phyloP scores from a whole-genome alignment of 64 coral and sea anemone species.

The Dendronephthya gigantea region DNA sequence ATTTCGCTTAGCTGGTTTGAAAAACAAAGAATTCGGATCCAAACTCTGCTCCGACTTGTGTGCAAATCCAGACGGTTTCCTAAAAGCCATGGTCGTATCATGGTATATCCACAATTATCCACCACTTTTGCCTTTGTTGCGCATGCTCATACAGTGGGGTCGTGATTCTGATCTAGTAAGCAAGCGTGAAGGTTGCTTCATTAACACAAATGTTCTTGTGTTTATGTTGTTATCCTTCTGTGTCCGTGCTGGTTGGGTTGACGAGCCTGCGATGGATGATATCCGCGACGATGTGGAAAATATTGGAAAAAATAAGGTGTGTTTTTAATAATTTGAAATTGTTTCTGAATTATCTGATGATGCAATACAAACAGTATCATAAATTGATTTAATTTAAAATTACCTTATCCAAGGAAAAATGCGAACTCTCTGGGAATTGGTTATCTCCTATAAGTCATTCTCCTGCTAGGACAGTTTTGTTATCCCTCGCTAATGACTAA shows the following conservation, averaged over 20 bases:
- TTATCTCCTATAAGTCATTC: too few species aligned
- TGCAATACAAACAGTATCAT: too few species aligned
- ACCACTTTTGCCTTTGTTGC: constrained; percentile 62
- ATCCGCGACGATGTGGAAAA: not conserved
- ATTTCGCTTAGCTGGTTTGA: not conserved
- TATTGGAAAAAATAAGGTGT: not conserved
- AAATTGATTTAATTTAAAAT: too few species aligned
- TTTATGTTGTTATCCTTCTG: constrained; percentile 68
- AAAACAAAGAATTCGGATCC: constrained; percentile 14
- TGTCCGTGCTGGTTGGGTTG: constrained; percentile 26
- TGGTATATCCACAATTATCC: constrained; percentile 63
- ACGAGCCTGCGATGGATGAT: not conserved
- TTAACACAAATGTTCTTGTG: constrained; percentile 55
- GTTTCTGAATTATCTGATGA: not conserved
- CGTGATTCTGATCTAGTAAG: constrained; percentile 57
- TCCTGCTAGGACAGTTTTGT: too few species aligned
- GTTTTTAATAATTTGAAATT: not conserved
- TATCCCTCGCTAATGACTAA: too few species aligned
- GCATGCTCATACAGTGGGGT: constrained; percentile 68
- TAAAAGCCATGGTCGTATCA: constrained; percentile 63
- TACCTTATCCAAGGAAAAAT: too few species aligned
- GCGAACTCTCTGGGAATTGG: too few species aligned
- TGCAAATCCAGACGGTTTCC: constrained; percentile 68
- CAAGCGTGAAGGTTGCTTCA: constrained; percentile 43
- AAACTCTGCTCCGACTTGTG: constrained; percentile 48